Conservation (phyloP, 2,113 vertebrate genomes). For the Chaetorhynchus papuensis region DNA sequence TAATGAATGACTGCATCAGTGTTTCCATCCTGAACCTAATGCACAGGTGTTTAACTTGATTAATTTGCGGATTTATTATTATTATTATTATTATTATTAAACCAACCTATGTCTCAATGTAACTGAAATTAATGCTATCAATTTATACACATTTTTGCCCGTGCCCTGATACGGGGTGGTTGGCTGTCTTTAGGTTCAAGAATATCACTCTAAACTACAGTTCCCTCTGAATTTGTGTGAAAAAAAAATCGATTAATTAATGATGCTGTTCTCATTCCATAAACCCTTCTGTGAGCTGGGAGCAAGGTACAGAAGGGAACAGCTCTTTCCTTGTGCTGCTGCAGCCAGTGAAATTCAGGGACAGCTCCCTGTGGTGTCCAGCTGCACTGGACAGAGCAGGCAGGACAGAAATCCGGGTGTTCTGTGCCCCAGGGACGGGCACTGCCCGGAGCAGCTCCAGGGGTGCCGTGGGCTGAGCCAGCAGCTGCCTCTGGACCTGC, state of each 20-base stretch:
- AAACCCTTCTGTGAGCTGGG: neutral
- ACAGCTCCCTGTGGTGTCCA: neutral
- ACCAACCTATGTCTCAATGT: neutral
- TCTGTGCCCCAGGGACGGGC: neutral
- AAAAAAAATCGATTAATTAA: neutral
- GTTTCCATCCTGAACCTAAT: neutral
- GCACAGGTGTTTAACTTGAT: neutral
- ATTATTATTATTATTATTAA: conserved; percentile 8
- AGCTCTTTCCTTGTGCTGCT: neutral
- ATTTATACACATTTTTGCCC: neutral
- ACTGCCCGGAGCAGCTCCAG: neutral
- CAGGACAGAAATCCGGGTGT: neutral
- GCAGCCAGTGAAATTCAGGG: neutral
- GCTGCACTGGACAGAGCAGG: neutral
- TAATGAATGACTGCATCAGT: neutral
- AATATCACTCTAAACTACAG: neutral
- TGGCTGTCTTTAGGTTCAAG: neutral
- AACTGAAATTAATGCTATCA: neutral
- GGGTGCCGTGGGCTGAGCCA: neutral
- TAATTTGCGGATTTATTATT: neutral
- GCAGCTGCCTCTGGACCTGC: neutral
- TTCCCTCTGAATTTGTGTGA: neutral
- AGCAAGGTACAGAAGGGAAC: neutral
- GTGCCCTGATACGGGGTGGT: neutral
- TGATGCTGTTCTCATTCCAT: neutral